phyloP scores from a whole-genome alignment of 1,140 invertebrate species.

The Drosophila truncata region DNA sequence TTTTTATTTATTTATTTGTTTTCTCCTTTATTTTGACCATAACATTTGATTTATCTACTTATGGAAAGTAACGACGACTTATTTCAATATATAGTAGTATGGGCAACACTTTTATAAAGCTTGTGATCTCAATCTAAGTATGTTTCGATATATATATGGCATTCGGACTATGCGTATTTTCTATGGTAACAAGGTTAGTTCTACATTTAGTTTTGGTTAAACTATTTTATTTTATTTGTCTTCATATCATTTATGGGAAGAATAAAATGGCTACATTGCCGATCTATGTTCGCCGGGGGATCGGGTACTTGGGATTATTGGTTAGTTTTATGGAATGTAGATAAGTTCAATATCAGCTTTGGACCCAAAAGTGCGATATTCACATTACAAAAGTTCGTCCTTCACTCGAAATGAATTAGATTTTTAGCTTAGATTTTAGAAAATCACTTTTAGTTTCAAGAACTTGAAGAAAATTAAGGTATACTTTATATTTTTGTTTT shows the following conservation, averaged over 20 bases:
- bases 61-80: slow-evolving; percentile 49
- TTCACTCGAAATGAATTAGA: slow-evolving; percentile 2
- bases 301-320: slow-evolving; percentile 2
- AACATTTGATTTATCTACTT: slow-evolving; percentile 44
- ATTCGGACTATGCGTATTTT: slow-evolving; percentile 37
- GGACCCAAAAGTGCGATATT: slow-evolving; percentile 55
- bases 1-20: slow-evolving; percentile 31
- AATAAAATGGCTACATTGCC: slow-evolving; percentile 27
- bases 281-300: slow-evolving; percentile 11
- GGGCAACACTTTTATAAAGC: slow-evolving; percentile 48
- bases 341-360: slow-evolving; percentile 61
- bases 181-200: slow-evolving; percentile 37
- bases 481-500: too few species aligned
- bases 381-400: slow-evolving; percentile 30
- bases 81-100: slow-evolving; percentile 38
- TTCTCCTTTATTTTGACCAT: slow-evolving; percentile 30
- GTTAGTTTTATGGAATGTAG: slow-evolving; percentile 48
- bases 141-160: slow-evolving; percentile 43
- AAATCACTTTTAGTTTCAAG: neutral
- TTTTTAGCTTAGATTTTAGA: neutral
- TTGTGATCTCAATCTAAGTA: slow-evolving; percentile 44
- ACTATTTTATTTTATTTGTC: slow-evolving; percentile 41
- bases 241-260: slow-evolving; percentile 55
- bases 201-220: slow-evolving; percentile 19
- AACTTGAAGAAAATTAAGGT: neutral